Percentiles rank a stretch among this genome's conserved stretches.
Evolutionary conservation across 30 jellyfish, hydroid and myxozoan species (phyloP).

Genomic region (Sanderia malayensis): DNA sequence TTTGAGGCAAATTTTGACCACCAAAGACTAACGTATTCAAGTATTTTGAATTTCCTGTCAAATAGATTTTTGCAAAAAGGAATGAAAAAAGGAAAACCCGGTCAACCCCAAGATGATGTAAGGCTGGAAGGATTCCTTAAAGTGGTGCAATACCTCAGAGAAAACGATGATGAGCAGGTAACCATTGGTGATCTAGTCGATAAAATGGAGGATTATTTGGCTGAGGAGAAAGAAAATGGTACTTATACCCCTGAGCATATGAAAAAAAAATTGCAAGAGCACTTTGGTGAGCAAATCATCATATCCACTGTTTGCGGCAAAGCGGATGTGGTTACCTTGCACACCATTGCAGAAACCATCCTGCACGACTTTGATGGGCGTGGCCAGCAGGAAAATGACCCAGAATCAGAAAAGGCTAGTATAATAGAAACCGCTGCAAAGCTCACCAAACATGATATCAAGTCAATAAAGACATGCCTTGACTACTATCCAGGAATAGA

Average conservation of each 20-base stretch:
- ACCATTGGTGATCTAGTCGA: slow-evolving; percentile 46
- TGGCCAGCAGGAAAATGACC: background rate
- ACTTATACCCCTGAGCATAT: slow-evolving; percentile 31
- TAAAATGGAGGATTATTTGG: slow-evolving; percentile 37
- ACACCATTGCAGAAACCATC: background rate
- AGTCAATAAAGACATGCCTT: background rate
- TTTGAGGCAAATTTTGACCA: background rate
- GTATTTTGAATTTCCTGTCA: background rate
- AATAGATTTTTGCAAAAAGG: background rate
- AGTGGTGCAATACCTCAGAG: slow-evolving; percentile 29
- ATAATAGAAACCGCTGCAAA: slow-evolving; percentile 21
- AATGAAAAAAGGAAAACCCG: slow-evolving; percentile 34
- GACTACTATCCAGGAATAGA: slow-evolving; percentile 6
- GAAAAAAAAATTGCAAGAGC: slow-evolving; percentile 46
- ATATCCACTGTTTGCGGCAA: slow-evolving; percentile 10
- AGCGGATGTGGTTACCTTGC: slow-evolving; percentile 33
- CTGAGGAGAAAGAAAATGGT: slow-evolving; percentile 10
- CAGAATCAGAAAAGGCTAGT: slow-evolving; percentile 3
- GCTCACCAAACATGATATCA: background rate
- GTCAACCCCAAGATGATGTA: slow-evolving; percentile 36
- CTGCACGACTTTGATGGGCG: background rate
- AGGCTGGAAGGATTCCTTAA: slow-evolving; percentile 25
- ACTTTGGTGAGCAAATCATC: slow-evolving; percentile 18
- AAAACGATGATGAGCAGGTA: slow-evolving; percentile 56
- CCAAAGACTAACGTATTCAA: background rate